A percentile compares a stretch with the other conserved stretches of the same genome.
These are phyloP conservation scores for Pangasius macronema DNA, from an alignment of 2,797 vertebrate species.

Conservation along the genomic window DNA sequence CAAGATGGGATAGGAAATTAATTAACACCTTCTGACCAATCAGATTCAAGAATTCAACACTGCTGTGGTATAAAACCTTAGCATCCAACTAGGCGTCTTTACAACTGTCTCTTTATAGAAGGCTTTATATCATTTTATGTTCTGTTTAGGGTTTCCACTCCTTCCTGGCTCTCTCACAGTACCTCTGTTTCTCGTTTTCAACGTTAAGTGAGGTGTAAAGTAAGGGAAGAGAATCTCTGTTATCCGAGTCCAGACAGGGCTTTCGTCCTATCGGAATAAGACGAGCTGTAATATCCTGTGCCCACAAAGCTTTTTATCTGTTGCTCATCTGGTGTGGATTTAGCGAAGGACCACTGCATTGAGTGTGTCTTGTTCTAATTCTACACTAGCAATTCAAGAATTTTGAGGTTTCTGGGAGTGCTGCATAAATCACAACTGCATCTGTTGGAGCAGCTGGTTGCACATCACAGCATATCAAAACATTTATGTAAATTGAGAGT, in stretches of 20 bases:
- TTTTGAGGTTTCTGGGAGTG: conserved; percentile 38
- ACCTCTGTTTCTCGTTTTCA: conserved; percentile 10
- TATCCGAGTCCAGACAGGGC: conserved; percentile 24
- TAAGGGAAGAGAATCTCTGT: conserved; percentile 26
- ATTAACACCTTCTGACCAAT: neutral
- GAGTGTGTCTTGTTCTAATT: conserved; percentile 32
- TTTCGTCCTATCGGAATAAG: conserved; percentile 12
- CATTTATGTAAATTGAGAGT: conserved; percentile 29
- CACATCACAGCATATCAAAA: conserved; percentile 25
- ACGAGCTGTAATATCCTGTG: conserved; percentile 52
- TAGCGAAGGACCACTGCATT: conserved; percentile 17
- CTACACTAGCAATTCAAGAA: conserved; percentile 41
- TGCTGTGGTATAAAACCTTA: neutral
- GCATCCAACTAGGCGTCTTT: neutral
- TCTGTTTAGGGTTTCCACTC: conserved; percentile 14
- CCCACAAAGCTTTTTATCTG: conserved; percentile 46
- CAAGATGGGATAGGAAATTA: neutral
- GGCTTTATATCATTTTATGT: neutral
- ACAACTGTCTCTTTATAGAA: neutral
- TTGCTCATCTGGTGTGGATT: conserved; percentile 53
- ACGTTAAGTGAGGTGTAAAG: conserved; percentile 40
- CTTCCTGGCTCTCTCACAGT: neutral
- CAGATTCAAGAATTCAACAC: neutral
- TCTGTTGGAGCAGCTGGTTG: conserved; percentile 66
- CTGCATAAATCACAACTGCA: conserved; percentile 52